A percentile compares a stretch with the other conserved stretches of the same genome.
Evolutionary conservation across 2,888 invertebrate species (phyloP).

Genomic region (Ariolimax columbianus): DNA sequence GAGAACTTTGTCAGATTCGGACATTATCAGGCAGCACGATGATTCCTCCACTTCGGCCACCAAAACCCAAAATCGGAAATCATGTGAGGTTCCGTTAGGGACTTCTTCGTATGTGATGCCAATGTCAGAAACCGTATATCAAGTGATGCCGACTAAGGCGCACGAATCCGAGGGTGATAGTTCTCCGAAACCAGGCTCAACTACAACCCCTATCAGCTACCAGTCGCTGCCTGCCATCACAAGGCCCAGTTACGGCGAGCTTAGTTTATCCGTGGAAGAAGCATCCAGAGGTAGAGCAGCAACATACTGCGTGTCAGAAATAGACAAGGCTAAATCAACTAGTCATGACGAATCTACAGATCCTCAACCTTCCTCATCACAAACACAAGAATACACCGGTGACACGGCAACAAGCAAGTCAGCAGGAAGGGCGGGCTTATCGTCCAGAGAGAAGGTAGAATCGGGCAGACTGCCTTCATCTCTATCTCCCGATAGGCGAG

Average conservation of each 20-base stretch:
- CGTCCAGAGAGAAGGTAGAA: conserved; percentile 32
- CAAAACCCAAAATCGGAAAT: conserved; percentile 32
- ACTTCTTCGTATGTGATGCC: conserved; percentile 25
- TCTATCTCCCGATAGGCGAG: conserved; percentile 58
- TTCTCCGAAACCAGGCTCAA: conserved; percentile 61
- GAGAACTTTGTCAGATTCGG: conserved; percentile 58
- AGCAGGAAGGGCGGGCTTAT: background rate
- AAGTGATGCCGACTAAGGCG: conserved; percentile 33
- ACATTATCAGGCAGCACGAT: conserved; percentile 41
- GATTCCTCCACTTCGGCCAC: background rate
- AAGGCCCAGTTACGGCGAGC: conserved; percentile 39
- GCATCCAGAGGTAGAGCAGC: conserved; percentile 57
- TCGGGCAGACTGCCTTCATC: conserved; percentile 44
- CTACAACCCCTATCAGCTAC: conserved; percentile 63
- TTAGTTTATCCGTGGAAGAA: conserved; percentile 48
- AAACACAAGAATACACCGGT: background rate
- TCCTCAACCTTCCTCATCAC: background rate
- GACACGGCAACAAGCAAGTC: background rate
- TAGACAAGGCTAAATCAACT: background rate
- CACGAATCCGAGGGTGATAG: conserved; percentile 29
- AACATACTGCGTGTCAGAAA: conserved; percentile 56
- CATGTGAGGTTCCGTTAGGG: conserved; percentile 42
- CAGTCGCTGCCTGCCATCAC: conserved; percentile 68
- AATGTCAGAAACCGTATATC: conserved; percentile 25
- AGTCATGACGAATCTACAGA: background rate